Evolutionary conservation across 2,888 invertebrate species (phyloP).

Genomic region (Dicroscelio sp.): DNA sequence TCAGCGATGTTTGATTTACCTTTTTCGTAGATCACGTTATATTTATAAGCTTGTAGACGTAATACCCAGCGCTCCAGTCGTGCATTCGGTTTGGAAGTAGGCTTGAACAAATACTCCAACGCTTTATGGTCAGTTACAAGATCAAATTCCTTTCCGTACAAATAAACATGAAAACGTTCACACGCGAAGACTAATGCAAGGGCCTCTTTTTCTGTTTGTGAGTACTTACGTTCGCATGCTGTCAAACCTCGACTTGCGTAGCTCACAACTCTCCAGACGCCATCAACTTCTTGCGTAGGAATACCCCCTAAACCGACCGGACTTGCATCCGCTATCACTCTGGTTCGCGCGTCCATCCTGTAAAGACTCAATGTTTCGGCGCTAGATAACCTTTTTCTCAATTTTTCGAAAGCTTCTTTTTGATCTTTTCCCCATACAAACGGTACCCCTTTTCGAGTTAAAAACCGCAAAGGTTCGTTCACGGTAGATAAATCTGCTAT

Average conservation of each 20-base stretch:
- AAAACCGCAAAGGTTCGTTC: neutral
- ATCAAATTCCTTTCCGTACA: conserved; percentile 90
- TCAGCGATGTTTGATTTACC: conserved; percentile 53
- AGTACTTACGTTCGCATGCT: conserved; percentile 87
- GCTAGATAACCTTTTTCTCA: neutral
- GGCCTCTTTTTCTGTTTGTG: conserved; percentile 84
- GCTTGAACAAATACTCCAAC: conserved; percentile 85
- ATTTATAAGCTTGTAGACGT: conserved; percentile 8
- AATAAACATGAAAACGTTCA: conserved; percentile 89
- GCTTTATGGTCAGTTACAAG: conserved; percentile 87
- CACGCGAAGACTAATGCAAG: conserved; percentile 81
- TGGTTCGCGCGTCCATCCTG: conserved; percentile 85
- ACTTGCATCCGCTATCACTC: no score
- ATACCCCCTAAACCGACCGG: conserved; percentile 89
- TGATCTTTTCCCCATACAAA: no score
- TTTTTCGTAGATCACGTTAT: conserved; percentile 44
- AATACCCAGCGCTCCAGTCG: conserved; percentile 86
- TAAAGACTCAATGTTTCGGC: conserved; percentile 86
- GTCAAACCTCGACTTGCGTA: conserved; percentile 90
- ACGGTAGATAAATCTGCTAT: neutral
- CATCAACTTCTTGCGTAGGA: conserved; percentile 84
- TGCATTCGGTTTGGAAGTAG: conserved; percentile 76
- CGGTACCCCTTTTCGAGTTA: neutral
- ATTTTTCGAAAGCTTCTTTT: no score
- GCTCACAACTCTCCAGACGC: conserved; percentile 88